Conservation (phyloP, 2,113 vertebrate species). For the Coptodon bakossiorum region DNA sequence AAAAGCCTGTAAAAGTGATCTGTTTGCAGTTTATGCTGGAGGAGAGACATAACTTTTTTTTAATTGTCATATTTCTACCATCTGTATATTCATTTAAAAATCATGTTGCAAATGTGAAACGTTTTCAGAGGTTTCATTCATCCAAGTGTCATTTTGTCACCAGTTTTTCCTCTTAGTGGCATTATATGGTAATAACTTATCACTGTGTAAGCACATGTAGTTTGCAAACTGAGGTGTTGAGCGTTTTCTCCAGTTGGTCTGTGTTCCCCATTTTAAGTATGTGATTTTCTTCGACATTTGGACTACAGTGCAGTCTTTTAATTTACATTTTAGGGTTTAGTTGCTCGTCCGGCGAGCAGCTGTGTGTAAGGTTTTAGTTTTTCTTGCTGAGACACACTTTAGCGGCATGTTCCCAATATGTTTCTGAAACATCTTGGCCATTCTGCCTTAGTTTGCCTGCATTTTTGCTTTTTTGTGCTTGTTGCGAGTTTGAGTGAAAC, state of each 20-base stretch:
- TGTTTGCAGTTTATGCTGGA: neutral
- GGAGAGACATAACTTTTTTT: neutral
- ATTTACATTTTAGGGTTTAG: neutral
- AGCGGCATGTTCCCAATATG: neutral
- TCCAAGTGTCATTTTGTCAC: neutral
- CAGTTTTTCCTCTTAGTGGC: neutral
- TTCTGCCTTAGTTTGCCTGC: neutral
- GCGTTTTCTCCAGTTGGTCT: neutral
- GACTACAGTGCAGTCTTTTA: neutral
- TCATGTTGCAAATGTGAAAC: neutral
- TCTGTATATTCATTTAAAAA: neutral
- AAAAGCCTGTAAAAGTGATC: neutral
- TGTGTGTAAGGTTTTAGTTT: neutral
- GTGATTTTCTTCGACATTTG: neutral
- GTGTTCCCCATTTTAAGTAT: neutral
- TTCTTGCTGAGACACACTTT: neutral
- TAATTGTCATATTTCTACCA: neutral
- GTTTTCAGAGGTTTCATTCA: neutral
- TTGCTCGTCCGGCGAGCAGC: neutral
- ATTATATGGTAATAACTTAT: neutral
- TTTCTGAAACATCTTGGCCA: neutral
- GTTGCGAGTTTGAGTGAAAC: neutral
- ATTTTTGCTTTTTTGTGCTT: neutral
- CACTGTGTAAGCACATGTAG: neutral
- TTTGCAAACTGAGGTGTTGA: neutral